These are phyloP conservation scores for Bufo gargarizans DNA, from an alignment of 2,113 vertebrate genomes.

Conservation along the genomic window DNA sequence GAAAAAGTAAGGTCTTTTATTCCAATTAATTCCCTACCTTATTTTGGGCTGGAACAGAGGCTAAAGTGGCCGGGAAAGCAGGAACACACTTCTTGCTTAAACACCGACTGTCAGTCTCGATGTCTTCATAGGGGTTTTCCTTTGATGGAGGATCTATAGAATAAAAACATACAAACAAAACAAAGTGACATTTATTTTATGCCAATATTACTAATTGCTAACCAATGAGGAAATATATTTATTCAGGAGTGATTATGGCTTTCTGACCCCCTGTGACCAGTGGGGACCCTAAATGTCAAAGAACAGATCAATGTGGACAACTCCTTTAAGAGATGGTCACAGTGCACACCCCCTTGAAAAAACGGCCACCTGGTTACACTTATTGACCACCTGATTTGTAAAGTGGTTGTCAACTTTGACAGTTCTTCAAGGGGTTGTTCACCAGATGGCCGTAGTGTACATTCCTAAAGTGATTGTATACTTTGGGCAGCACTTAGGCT, in stretches of 20 bases:
- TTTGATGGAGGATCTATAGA: slow-evolving; percentile 87
- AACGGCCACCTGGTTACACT: no score
- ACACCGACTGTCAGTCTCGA: slow-evolving; percentile 88
- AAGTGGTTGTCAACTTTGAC: no score
- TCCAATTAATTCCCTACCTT: slow-evolving; percentile 76
- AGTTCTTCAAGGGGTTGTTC: no score
- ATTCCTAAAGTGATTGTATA: no score
- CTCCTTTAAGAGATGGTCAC: background rate
- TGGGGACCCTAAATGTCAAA: background rate
- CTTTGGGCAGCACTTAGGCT: no score
- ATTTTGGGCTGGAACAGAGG: slow-evolving; percentile 78
- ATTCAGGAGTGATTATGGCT: no score
- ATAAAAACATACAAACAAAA: slow-evolving; percentile 46
- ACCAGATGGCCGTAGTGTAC: no score
- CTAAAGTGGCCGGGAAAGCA: slow-evolving; percentile 79
- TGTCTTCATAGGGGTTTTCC: slow-evolving; percentile 97
- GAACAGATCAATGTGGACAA: background rate
- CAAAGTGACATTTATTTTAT: background rate
- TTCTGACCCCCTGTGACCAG: no score
- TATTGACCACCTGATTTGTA: no score
- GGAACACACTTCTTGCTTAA: slow-evolving; percentile 86
- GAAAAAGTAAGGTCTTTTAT: background rate
- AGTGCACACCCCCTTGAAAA: background rate
- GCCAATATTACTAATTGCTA: no score
- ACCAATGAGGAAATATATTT: no score